These are phyloP conservation scores for Melanotaenia maccullochi DNA, from an alignment of 2,797 vertebrate species.

Conservation along the genomic window DNA sequence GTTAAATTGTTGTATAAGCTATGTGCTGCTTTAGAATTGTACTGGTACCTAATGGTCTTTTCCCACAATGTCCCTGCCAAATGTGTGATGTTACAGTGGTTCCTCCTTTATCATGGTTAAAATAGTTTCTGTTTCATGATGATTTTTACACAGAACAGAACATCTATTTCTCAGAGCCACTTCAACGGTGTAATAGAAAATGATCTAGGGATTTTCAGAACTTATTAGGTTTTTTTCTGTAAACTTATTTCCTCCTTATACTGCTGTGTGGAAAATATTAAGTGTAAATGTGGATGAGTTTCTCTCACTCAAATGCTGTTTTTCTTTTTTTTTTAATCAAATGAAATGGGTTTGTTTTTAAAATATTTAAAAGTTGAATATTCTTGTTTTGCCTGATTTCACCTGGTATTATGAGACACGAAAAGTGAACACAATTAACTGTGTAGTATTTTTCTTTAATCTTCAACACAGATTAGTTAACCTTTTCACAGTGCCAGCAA, in stretches of 20 bases:
- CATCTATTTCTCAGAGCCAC: conserved; percentile 16
- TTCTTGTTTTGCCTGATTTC: conserved; percentile 28
- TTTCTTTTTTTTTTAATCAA: conserved; percentile 10
- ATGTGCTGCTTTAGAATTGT: conserved; percentile 33
- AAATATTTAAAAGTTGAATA: conserved; percentile 20
- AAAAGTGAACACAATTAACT: conserved; percentile 8
- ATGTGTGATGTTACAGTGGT: conserved; percentile 12
- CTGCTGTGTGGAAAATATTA: conserved; percentile 30
- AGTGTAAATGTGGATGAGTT: conserved; percentile 1
- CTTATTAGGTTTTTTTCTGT: conserved; percentile 24
- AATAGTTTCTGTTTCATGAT: conserved; percentile 8
- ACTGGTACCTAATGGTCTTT: conserved; percentile 20
- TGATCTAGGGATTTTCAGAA: conserved; percentile 7
- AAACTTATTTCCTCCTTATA: background rate
- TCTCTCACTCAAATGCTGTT: conserved; percentile 17
- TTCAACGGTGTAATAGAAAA: conserved; percentile 14
- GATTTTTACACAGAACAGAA: conserved; percentile 16
- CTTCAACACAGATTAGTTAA: conserved; percentile 15
- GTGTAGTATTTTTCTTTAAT: conserved; percentile 22
- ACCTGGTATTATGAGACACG: conserved; percentile 13
- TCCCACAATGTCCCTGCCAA: conserved; percentile 38
- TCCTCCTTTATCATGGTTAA: conserved; percentile 3
- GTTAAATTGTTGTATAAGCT: conserved; percentile 69
- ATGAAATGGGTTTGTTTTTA: conserved; percentile 35
- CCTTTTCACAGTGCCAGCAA: background rate